Evolutionary conservation across 2,113 vertebrate species (phyloP), one percentile per base, ranked within the genome.

Genomic region (Campylomormyrus tamandua): DNA sequence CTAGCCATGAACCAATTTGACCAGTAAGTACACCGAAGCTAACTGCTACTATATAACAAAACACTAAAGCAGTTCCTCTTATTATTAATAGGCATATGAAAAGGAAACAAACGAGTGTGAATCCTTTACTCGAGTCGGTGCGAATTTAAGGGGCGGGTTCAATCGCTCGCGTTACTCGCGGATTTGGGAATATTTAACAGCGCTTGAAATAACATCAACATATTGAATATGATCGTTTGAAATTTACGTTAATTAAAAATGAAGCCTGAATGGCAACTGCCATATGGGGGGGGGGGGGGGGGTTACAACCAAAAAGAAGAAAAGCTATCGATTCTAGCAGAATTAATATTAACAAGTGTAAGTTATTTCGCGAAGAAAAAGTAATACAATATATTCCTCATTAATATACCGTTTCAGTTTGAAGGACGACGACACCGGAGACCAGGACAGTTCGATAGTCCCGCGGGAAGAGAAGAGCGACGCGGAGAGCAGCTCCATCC

Each of bases 381-480:
- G 5, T 21, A 6, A 50, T 27, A 86, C 24, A 5, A 48, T 48
- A 84, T 46, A 84, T 27, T 48, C 19, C 21, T 19, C 9, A n/a
- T 84, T 46, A 3, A 53, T 62, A 35, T 46, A 17, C 66, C 19
- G 19, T 91, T 35, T 11, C 90, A 95, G 95, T 48, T n/a, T 90
- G 13, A 93, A 92, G 56, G 94, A 94, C 0, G 94, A 94, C 17
- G 92, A 93, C 56, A 70, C 21, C 0, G 88, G 90, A 52, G 91
- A 92, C 2, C 90, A 91, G 46, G 93, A 93, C 15, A 92, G 91
- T 80, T 49, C 70, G 0, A 89, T 89, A 9, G 90, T 85, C 91
- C 50, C 52, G 77, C 91, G 93, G 86, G 92, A 94, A 87, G 85
- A 93, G 87, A 90, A 91, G 86, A 70, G 24, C 19, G 90, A 92